Evolutionary conservation across 2,888 invertebrate species (phyloP).

Genomic region (Rhabditoides inermis): DNA sequence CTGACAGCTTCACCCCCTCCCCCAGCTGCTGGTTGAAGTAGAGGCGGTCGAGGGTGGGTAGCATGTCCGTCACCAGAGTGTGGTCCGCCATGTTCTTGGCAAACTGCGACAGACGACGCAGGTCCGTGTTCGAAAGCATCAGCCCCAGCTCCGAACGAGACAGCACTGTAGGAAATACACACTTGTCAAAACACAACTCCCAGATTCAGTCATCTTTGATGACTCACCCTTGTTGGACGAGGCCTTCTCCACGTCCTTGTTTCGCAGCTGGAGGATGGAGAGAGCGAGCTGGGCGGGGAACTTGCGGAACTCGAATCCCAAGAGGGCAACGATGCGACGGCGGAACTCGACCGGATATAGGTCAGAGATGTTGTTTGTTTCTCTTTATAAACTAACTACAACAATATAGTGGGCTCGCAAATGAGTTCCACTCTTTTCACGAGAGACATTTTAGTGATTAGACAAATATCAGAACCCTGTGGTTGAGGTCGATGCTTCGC

Average conservation of each 20-base stretch:
- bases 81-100: slow-evolving; percentile 85
- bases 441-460: no score
- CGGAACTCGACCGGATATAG: slow-evolving; percentile 77
- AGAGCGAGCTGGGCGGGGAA: slow-evolving; percentile 73
- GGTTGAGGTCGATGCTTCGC: no score
- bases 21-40: slow-evolving; percentile 54
- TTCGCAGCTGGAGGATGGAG: slow-evolving; percentile 57
- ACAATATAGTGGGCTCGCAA: no score
- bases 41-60: slow-evolving; percentile 69
- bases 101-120: slow-evolving; percentile 79
- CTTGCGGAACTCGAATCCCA: slow-evolving; percentile 68
- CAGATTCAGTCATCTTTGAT: no score
- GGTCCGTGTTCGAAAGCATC: slow-evolving; percentile 72
- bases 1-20: slow-evolving; percentile 24
- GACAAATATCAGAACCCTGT: no score
- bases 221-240: slow-evolving; percentile 10
- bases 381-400: background rate
- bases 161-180: slow-evolving; percentile 57
- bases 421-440: no score
- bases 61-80: slow-evolving; percentile 77
- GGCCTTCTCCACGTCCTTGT: slow-evolving; percentile 3
- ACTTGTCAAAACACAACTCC: no score
- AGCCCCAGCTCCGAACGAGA: slow-evolving; percentile 65
- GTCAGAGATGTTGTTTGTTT: background rate
- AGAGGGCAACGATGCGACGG: slow-evolving; percentile 68